Percentiles rank a stretch among this genome's conserved stretches.
Evolutionary conservation across 1,140 invertebrate genomes (phyloP).

Genomic region (Bombus pyrosoma): DNA sequence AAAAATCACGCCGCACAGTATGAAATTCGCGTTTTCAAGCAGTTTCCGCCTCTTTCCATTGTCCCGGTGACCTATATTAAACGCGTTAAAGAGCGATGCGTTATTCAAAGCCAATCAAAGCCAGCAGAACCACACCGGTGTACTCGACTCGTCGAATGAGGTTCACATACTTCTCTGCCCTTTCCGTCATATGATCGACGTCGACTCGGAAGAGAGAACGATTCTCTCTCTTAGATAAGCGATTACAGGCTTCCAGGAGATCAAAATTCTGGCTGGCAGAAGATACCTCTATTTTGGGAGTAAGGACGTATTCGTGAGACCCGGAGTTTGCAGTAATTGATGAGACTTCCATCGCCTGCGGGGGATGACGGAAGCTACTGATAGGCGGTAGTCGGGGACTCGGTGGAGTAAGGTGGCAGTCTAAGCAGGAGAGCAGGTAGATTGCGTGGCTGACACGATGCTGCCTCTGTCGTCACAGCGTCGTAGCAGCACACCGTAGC

Average conservation of each 20-base stretch:
- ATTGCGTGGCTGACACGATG: conserved; percentile 41
- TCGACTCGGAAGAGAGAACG: background rate
- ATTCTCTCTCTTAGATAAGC: conserved; percentile 18
- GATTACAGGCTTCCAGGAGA: conserved; percentile 19
- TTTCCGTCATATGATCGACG: background rate
- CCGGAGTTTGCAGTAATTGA: conserved; percentile 58
- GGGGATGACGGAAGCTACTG: conserved; percentile 1
- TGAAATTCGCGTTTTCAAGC: background rate
- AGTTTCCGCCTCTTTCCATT: conserved; percentile 6
- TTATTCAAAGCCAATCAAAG: conserved; percentile 29
- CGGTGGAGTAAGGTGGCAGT: conserved; percentile 25
- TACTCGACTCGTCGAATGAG: conserved; percentile 19
- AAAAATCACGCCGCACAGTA: background rate
- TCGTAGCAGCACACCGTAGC: background rate
- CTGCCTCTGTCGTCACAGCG: conserved; percentile 12
- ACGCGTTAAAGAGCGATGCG: conserved; percentile 24
- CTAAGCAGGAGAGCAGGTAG: conserved; percentile 23
- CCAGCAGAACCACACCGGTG: background rate
- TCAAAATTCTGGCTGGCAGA: conserved; percentile 13
- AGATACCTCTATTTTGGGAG: conserved; percentile 23
- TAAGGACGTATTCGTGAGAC: conserved; percentile 30
- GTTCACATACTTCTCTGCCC: background rate
- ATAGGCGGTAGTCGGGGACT: background rate
- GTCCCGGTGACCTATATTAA: conserved; percentile 34
- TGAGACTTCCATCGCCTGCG: conserved; percentile 40